phyloP scores from a whole-genome alignment of 2,797 vertebrate genomes.

The Sebastes minor region DNA sequence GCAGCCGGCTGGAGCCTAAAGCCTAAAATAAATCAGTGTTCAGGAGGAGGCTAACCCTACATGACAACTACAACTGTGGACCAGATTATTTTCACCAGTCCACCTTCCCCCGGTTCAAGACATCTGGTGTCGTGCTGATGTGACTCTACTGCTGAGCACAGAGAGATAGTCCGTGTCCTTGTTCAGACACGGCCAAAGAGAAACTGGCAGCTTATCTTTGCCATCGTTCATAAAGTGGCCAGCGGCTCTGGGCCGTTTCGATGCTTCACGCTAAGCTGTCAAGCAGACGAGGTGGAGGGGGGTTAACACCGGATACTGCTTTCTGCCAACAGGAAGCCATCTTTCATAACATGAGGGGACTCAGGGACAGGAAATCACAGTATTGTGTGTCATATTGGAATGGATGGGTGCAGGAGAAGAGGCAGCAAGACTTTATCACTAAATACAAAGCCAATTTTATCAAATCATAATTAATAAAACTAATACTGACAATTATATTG shows the following conservation, averaged over 20 bases:
- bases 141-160: constrained; percentile 41
- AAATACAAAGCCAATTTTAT: not conserved
- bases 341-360: constrained; percentile 27
- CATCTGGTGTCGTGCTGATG: constrained; percentile 39
- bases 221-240: constrained; percentile 73
- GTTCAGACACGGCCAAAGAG: constrained; percentile 44
- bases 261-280: constrained; percentile 39
- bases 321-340: constrained; percentile 52
- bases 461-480: not conserved
- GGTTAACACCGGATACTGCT: constrained; percentile 34
- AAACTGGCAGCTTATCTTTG: constrained; percentile 61
- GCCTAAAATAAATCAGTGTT: constrained; percentile 51
- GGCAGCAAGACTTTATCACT: not conserved
- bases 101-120: constrained; percentile 41
- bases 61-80: constrained; percentile 59
- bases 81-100: constrained; percentile 56
- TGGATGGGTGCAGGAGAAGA: constrained; percentile 9
- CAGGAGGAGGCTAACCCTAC: constrained; percentile 47
- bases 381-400: constrained; percentile 22
- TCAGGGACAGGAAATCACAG: constrained; percentile 47
- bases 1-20: constrained; percentile 26
- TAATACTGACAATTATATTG: not conserved
- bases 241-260: constrained; percentile 17
- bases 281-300: constrained; percentile 1
- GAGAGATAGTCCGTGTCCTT: constrained; percentile 52